Conservation (phyloP, 64 coral and sea anemone genomes). For the Hydrozoanthus tunicans region DNA sequence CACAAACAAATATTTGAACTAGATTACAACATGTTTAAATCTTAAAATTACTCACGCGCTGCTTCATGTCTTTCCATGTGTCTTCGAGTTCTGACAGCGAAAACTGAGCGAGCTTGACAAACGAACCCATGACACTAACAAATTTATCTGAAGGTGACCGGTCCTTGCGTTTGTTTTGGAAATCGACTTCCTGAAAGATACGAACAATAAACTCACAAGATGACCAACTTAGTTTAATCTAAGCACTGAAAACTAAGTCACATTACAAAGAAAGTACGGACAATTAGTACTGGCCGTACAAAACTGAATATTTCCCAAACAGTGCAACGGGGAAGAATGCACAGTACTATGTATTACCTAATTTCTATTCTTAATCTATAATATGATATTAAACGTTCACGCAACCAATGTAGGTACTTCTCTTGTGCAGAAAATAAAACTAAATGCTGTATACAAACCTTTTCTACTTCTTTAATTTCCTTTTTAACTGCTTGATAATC, state of each 20-base stretch:
- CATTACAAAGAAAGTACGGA: too few species aligned
- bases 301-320: too few species aligned
- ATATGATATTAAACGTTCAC: too few species aligned
- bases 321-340: too few species aligned
- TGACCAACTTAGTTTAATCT: too few species aligned
- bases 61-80: slow-evolving; percentile 96
- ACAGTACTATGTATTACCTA: too few species aligned
- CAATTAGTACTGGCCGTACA: too few species aligned
- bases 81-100: slow-evolving; percentile 82
- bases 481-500: slow-evolving; percentile 81
- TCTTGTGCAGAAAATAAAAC: background rate
- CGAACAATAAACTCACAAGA: background rate
- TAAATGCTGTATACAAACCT: slow-evolving; percentile 48
- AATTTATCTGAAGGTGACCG: slow-evolving; percentile 77
- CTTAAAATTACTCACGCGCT: slow-evolving; percentile 52
- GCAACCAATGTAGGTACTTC: background rate
- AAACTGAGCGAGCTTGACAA: slow-evolving; percentile 88
- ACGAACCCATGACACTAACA: slow-evolving; percentile 69
- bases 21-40: too few species aligned
- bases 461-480: slow-evolving; percentile 95
- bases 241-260: too few species aligned
- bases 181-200: slow-evolving; percentile 80
- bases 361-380: too few species aligned
- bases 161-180: slow-evolving; percentile 83
- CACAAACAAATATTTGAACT: too few species aligned